Base-by-base conservation (phyloP, 2,888 invertebrate genomes). In the Rhagonycha fulva region DNA sequence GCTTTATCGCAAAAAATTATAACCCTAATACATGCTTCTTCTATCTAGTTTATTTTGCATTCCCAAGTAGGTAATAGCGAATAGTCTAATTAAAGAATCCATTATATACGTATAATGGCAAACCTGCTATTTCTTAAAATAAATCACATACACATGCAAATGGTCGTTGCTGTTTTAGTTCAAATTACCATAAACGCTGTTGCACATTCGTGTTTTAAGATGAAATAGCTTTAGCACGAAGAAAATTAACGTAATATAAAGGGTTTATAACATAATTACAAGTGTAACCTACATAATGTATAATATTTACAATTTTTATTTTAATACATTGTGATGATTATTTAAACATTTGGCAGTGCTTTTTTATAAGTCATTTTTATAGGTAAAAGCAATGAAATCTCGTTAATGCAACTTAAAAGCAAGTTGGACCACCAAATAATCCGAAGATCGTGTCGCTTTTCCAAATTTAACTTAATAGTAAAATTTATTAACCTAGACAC, bases 121-220 rank as follows among this genome's bases (percentile, higher is more conserved):
- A 66, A 66, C 63, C 63, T 66, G 63, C 24, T 74, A 74, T 70
- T 74, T 74, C 67, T 68, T 61, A 63, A 76, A 72, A 76, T 72
- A 76, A 72, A 76, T 72, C 72, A 76, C 68, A 32, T 76, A 71
- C 76, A 62, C 76, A 76, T 76, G 76, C 76, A 76, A 76, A 76
- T 76, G 68, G 67, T 72, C 60, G 76, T 68, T 76, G 76, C 72
- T 76, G 71, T 72, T 76, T 69, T 71, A 71, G 76, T 72, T 76
- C 61, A 72, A 76, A 76, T 76, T 76, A 76, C 72, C 76, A 76
- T 76, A 76, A 72, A 76, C 68, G 70, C 70, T 61, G 76, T 69
- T 72, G 72, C 72, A 72, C 76, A 76, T 63, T 76, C 76, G 72
- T 72, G 76, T 76, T 76, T 76, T 71, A 72, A 69, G 71, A 68